These are phyloP conservation scores for Drosophila ironensis DNA, from an alignment of 1,140 invertebrate species.

Conservation along the genomic window DNA sequence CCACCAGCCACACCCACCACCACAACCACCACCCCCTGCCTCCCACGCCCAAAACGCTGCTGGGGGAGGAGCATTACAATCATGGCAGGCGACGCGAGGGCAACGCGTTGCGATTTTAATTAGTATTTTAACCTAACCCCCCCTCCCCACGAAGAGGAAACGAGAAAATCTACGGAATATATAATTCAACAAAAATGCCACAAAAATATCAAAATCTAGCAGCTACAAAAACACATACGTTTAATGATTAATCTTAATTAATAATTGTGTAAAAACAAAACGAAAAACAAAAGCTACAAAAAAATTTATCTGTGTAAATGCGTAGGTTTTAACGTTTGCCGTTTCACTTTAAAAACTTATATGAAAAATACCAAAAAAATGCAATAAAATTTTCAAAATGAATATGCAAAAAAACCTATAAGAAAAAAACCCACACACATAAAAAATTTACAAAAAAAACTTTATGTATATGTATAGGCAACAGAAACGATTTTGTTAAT, in stretches of 20 bases:
- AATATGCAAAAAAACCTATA: conserved; percentile 61
- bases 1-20: background rate
- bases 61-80: conserved; percentile 53
- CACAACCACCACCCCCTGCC: background rate
- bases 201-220: conserved; percentile 72
- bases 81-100: conserved; percentile 58
- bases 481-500: conserved; percentile 38
- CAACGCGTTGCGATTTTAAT: conserved; percentile 61
- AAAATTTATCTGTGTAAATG: conserved; percentile 67
- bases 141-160: conserved; percentile 32
- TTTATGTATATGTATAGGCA: conserved; percentile 34
- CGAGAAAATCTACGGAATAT: conserved; percentile 31
- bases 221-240: conserved; percentile 53
- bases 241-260: conserved; percentile 48
- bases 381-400: conserved; percentile 72
- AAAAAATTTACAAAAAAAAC: conserved; percentile 58
- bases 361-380: conserved; percentile 54
- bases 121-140: conserved; percentile 73
- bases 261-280: conserved; percentile 59
- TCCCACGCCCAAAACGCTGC: background rate
- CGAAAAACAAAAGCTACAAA: conserved; percentile 19
- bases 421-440: conserved; percentile 30
- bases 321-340: conserved; percentile 76
- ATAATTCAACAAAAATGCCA: conserved; percentile 26
- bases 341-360: conserved; percentile 65